phyloP scores from a whole-genome alignment of 2,113 vertebrate species.

The Pitta sordida region DNA sequence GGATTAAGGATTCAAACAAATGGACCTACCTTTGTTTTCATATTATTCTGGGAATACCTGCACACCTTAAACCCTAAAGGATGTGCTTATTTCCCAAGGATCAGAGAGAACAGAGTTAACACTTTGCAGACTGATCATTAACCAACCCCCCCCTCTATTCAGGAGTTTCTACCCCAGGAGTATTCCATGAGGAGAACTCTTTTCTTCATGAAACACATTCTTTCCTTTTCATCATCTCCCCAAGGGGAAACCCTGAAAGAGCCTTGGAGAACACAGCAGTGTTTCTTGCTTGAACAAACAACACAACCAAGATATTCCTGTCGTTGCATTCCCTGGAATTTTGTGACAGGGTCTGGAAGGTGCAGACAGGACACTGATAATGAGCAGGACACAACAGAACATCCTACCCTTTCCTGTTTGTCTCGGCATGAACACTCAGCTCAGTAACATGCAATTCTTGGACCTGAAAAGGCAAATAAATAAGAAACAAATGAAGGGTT shows the following conservation, averaged over 20 bases:
- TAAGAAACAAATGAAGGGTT: background rate
- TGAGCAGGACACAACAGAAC: background rate
- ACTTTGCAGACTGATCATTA: background rate
- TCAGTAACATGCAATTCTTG: background rate
- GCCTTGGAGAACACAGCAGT: background rate
- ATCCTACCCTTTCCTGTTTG: constrained; percentile 30
- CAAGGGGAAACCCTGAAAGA: background rate
- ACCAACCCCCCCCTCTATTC: background rate
- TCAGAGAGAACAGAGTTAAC: fast-evolving
- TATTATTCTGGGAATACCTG: background rate
- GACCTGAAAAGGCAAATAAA: constrained; percentile 25
- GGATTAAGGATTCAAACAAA: background rate
- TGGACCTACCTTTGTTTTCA: background rate
- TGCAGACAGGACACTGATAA: background rate
- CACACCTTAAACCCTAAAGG: background rate
- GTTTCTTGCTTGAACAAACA: background rate
- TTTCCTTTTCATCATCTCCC: background rate
- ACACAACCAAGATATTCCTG: background rate
- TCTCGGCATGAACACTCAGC: background rate
- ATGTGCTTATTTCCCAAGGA: background rate
- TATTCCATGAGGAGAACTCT: background rate
- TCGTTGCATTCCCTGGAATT: background rate
- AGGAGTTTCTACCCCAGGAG: background rate
- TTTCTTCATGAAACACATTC: background rate
- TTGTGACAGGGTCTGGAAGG: background rate